Evolutionary conservation across 2,888 invertebrate species (phyloP).

Genomic region (Galeopsomyia nigrocyanea): DNA sequence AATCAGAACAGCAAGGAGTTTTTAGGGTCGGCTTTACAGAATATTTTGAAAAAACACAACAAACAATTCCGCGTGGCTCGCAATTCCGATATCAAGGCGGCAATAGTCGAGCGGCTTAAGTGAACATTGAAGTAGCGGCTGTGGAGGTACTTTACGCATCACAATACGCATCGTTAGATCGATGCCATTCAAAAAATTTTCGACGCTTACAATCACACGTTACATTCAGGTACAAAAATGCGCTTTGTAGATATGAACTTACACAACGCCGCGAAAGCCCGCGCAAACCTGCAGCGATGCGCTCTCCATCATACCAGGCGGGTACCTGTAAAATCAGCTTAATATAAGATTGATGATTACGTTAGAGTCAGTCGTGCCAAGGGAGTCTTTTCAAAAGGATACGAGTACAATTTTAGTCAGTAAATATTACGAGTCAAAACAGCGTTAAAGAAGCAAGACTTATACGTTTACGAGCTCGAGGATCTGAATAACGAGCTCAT

Average conservation of each 20-base stretch:
- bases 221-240: conserved; percentile 47
- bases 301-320: not conserved
- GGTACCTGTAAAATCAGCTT: not conserved
- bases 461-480: conserved; percentile 50
- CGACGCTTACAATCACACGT: conserved; percentile 52
- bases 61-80: conserved; percentile 41
- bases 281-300: conserved; percentile 17
- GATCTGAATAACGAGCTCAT: conserved; percentile 36
- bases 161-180: conserved; percentile 40
- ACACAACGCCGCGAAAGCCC: conserved; percentile 20
- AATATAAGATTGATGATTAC: no score
- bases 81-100: conserved; percentile 43
- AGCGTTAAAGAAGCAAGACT: not conserved
- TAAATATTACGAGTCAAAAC: no score
- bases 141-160: conserved; percentile 47
- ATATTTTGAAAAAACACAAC: conserved; percentile 7
- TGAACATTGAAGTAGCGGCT: conserved; percentile 41
- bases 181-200: conserved; percentile 52
- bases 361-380: no score
- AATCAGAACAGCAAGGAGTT: conserved; percentile 55
- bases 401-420: no score
- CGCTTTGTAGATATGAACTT: conserved; percentile 13
- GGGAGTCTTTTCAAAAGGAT: no score
- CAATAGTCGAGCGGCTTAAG: conserved; percentile 43
- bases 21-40: conserved; percentile 42